Evolutionary conservation across 2,888 invertebrate genomes (phyloP), one percentile per base, ranked within the genome.

Genomic region (Gasteruption jaculator): DNA sequence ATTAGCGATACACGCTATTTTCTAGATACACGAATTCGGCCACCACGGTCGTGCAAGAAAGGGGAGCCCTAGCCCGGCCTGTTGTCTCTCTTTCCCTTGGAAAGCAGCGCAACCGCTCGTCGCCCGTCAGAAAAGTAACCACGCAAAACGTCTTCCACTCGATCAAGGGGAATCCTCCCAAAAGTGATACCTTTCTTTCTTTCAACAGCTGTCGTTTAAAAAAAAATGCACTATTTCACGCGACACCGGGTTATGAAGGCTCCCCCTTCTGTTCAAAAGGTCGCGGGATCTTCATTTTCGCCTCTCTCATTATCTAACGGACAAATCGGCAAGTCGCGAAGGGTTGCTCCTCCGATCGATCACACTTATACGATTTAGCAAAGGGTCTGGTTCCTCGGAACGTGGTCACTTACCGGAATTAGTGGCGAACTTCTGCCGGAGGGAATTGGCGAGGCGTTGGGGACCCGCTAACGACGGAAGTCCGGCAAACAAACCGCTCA

Each of bases 41-140:
- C 18, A 6, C 10, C n/a, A 27, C 3, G 15, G 12, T 24, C 27
- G 45, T 25, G 41, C 41, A 8, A 15, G 27, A 49, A 52, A 54
- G 61, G 63, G 63, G 64, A 69, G 67, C 68, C 70, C 69, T 65
- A 65, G 67, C 68, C 70, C 70, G 69, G 71, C 69, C 68, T 70
- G 69, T 60, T 61, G 31, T 30, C 25, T 5, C 3, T 35, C 14
- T 10, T 18, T 20, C n/a, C 24, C 33, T 19, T 22, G 11, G 12
- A 27, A 19, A 36, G 16, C 31, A 29, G 37, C 41, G 32, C 10
- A 12, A 12, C 14, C 21, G 18, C n/a, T 18, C 15, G 18, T 20
- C 19, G 11, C 32, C 18, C 32, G 18, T 12, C 26, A n/a, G 29
- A 39, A 29, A 8, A 7, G 24, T 7, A n/a, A 24, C n/a, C 7